Percentiles rank a stretch among this genome's conserved stretches.
phyloP scores from a whole-genome alignment of 1,140 invertebrate species.

The Drosophila pseudoobscura region DNA sequence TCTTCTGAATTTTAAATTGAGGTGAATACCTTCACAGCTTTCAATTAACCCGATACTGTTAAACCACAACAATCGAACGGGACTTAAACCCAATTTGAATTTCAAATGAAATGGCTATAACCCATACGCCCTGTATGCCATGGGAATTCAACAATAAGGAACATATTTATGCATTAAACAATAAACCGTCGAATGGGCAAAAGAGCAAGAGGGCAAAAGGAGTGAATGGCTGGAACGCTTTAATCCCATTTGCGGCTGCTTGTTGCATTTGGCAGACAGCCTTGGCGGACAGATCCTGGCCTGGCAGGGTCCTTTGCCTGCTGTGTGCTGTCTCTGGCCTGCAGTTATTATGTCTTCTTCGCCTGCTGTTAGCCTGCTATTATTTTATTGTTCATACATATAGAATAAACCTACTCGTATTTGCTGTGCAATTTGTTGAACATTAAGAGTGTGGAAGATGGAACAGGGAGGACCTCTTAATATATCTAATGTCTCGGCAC shows the following conservation, averaged over 20 bases:
- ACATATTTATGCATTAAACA: slow-evolving; percentile 25
- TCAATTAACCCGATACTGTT: too few relatives aligned
- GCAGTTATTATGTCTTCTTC: slow-evolving; percentile 34
- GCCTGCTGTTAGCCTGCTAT: slow-evolving; percentile 32
- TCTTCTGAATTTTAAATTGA: too few relatives aligned
- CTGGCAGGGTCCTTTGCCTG: slow-evolving; percentile 14
- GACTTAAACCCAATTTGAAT: too few relatives aligned
- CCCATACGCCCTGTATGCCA: neutral
- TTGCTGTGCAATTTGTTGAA: slow-evolving; percentile 54
- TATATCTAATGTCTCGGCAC: slow-evolving; percentile 61
- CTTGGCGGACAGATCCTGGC: slow-evolving; percentile 1
- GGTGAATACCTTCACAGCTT: too few relatives aligned
- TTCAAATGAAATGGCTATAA: too few relatives aligned
- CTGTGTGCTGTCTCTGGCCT: slow-evolving; percentile 18
- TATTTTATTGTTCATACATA: slow-evolving; percentile 45
- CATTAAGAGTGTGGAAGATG: slow-evolving; percentile 12
- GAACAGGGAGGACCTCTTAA: slow-evolving; percentile 7
- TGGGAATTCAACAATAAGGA: slow-evolving; percentile 20
- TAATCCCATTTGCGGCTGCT: slow-evolving; percentile 13
- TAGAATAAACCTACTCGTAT: slow-evolving; percentile 5
- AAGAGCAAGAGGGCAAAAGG: too few relatives aligned
- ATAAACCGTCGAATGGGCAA: slow-evolving; percentile 7
- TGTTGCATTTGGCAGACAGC: slow-evolving; percentile 34
- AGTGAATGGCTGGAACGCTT: neutral
- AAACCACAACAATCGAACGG: too few relatives aligned